These are phyloP conservation scores for Calephelis perditalis DNA, from an alignment of 2,888 invertebrate species.

Conservation along the genomic window DNA sequence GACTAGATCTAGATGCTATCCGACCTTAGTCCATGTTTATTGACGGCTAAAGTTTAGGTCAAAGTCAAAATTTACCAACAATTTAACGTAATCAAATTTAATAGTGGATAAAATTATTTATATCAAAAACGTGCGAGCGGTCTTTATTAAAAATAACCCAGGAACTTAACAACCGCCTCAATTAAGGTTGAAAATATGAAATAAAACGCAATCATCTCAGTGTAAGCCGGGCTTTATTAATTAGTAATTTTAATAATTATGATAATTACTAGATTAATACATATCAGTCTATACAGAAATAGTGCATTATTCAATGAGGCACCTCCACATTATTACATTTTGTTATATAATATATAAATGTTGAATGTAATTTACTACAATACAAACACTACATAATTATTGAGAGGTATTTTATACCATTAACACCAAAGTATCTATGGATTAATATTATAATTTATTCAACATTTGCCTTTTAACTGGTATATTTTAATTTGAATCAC, in stretches of 20 bases:
- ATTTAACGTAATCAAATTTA: too few relatives aligned
- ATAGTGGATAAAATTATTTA: too few relatives aligned
- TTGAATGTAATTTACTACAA: neutral
- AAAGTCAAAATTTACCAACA: too few relatives aligned
- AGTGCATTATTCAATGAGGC: neutral
- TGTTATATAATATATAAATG: neutral
- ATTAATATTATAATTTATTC: neutral
- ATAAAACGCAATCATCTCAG: too few relatives aligned
- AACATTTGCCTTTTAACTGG: neutral
- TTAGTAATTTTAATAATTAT: neutral
- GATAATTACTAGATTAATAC: constrained; percentile 6
- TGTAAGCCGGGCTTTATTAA: too few relatives aligned
- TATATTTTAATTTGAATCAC: neutral
- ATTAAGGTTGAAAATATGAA: too few relatives aligned
- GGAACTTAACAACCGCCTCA: too few relatives aligned
- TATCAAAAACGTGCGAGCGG: too few relatives aligned
- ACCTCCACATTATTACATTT: neutral
- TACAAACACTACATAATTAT: constrained; percentile 1
- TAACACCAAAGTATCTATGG: neutral
- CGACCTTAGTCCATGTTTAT: too few relatives aligned
- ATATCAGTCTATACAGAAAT: neutral
- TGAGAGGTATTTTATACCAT: neutral
- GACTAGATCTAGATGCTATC: too few relatives aligned
- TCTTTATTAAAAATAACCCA: too few relatives aligned
- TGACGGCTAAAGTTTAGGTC: too few relatives aligned